Evolutionary conservation across 2,888 invertebrate genomes (phyloP).

Genomic region (Orthonychiurus folsomi): DNA sequence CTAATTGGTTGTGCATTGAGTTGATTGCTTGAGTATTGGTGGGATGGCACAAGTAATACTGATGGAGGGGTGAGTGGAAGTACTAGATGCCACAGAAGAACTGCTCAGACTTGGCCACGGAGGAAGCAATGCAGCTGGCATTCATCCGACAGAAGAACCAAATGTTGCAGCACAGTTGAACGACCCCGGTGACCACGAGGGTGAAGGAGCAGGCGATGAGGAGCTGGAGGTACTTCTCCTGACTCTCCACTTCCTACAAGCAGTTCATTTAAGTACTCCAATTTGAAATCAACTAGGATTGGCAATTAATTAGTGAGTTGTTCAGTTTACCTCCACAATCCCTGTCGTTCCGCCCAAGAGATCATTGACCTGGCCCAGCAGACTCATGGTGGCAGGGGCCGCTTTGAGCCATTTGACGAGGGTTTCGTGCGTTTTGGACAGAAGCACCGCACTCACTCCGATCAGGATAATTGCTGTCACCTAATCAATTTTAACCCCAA

Average conservation of each 20-base stretch:
- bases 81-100: conserved; percentile 28
- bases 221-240: conserved; percentile 27
- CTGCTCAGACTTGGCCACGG: conserved; percentile 26
- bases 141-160: conserved; percentile 34
- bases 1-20: no score
- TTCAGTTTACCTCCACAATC: no score
- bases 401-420: conserved; percentile 28
- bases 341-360: conserved; percentile 27
- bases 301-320: no score
- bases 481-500: no score
- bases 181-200: conserved; percentile 25
- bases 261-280: no score
- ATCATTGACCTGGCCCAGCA: conserved; percentile 25
- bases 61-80: no score
- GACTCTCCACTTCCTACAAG: conserved; percentile 20
- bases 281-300: background rate
- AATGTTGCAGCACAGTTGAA: conserved; percentile 29
- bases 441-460: conserved; percentile 24
- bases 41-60: no score
- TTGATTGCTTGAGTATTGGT: no score
- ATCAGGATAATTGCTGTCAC: conserved; percentile 29
- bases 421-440: conserved; percentile 26
- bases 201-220: conserved; percentile 29
- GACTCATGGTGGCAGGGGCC: conserved; percentile 25
- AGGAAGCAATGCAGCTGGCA: conserved; percentile 25